These are phyloP conservation scores for Apostichopus leukothele DNA, from an alignment of 53 echinoderm and acorn worm genomes.

Conservation along the genomic window DNA sequence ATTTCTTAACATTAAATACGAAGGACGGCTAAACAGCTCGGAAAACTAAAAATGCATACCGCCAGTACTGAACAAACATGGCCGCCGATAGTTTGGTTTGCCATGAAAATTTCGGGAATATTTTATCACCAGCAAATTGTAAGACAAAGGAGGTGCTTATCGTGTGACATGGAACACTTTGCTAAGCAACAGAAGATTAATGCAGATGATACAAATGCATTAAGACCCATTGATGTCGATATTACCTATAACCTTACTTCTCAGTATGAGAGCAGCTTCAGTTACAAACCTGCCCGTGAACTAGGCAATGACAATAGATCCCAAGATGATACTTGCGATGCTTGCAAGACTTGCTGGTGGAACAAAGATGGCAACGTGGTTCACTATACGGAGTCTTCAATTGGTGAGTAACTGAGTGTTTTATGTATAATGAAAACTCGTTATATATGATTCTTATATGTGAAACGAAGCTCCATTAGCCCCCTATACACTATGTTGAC, in stretches of 20 bases:
- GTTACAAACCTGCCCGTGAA: too few relatives aligned
- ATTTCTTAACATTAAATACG: too few relatives aligned
- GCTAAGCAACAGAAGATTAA: neutral
- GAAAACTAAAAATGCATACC: too few relatives aligned
- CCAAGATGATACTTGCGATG: slow-evolving; percentile 33
- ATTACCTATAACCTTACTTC: neutral
- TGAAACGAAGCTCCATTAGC: too few relatives aligned
- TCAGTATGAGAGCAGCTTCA: neutral
- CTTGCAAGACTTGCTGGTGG: slow-evolving; percentile 67
- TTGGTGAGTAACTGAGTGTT: slow-evolving; percentile 47
- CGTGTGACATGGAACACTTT: slow-evolving; percentile 26
- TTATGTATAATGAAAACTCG: too few relatives aligned
- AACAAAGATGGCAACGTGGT: slow-evolving; percentile 46
- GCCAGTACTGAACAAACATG: neutral
- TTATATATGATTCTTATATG: too few relatives aligned
- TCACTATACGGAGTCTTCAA: slow-evolving; percentile 60
- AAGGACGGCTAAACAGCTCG: too few relatives aligned
- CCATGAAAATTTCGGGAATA: slow-evolving; percentile 19
- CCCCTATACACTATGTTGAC: too few relatives aligned
- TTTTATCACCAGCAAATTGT: slow-evolving; percentile 19
- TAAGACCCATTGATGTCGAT: neutral
- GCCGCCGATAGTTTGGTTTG: neutral
- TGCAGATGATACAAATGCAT: too few relatives aligned
- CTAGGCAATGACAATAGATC: neutral
- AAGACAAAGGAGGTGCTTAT: neutral